A percentile compares a stretch with the other conserved stretches of the same genome.
These are phyloP conservation scores for Bombus pascuorum DNA, from an alignment of 1,140 invertebrate genomes.

Conservation along the genomic window DNA sequence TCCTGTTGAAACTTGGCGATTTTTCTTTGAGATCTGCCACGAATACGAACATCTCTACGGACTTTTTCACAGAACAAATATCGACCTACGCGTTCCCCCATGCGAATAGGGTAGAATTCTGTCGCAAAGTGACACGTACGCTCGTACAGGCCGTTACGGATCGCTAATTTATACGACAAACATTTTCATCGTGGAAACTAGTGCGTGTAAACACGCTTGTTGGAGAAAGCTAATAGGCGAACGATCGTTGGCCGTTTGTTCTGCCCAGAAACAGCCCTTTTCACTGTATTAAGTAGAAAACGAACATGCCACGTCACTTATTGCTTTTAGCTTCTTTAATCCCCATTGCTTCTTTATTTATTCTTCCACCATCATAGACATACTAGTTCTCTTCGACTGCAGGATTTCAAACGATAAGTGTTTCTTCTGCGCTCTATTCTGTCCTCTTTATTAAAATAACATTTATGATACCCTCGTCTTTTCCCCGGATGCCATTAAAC, in stretches of 20 bases:
- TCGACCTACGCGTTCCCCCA: background rate
- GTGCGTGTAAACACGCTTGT: background rate
- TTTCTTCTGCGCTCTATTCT: constrained; percentile 31
- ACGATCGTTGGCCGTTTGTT: background rate
- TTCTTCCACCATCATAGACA: too few species aligned
- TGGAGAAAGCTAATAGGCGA: background rate
- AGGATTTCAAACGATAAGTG: constrained; percentile 41
- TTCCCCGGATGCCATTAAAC: background rate
- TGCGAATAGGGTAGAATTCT: background rate
- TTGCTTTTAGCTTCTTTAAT: too few species aligned
- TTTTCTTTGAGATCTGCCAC: constrained; percentile 13
- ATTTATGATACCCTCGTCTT: background rate
- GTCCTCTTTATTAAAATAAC: background rate
- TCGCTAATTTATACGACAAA: constrained; percentile 23
- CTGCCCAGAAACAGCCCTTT: background rate
- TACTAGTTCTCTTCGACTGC: too few species aligned
- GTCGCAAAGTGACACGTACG: background rate
- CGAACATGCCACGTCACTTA: too few species aligned
- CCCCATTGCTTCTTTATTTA: too few species aligned
- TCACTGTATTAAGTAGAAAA: background rate
- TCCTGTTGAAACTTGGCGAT: background rate
- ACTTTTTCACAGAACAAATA: constrained; percentile 1
- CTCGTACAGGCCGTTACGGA: background rate
- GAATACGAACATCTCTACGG: background rate
- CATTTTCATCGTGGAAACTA: constrained; percentile 7